Evolutionary conservation across 1,140 invertebrate genomes (phyloP), one percentile per base, ranked within the genome.

Genomic region (Neomicropteryx cornuta): DNA sequence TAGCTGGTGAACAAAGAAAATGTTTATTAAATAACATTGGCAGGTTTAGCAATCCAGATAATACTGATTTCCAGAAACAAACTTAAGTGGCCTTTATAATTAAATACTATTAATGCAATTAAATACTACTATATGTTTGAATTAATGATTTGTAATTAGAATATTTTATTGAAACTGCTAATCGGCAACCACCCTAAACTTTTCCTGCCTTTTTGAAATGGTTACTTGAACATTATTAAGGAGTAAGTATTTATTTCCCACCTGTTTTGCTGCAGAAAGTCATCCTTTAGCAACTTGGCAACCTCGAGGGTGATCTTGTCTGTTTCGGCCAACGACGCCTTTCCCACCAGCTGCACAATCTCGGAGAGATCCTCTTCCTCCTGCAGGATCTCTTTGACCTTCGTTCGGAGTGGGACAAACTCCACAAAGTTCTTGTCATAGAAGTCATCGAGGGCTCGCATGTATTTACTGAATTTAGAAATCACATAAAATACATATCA

Each of bases 301-400:
- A 99, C 92, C 73, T 99, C 97, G 21, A 99, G 73, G 0, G 95
- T 99, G 60, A 99, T 97, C 70, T 99, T 99, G 65, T 99, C 97
- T 16, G 89, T 86, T 73, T 99, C 97, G 5, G 96, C 96, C 18
- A 99, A 73, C 2, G 96, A 97, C 19, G 91, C 93, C 75, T 99
- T 99, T 66, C 97, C 97, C 46, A 99, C 97, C 43, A 99, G 70
- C 60, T 99, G 96, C 47, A 99, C 97, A 66, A 99, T 99, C 85
- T 99, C 97, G 11, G 95, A 96, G 45, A 99, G 69, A 72, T 99
- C 97, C 68, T 99, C 97, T 71, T 99, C 97, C 67, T 99, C 96
- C 68, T 99, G 92, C 13, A 98, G 74, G 58, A 97, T 97, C 67
- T 96, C 91, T 68, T 94, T 94, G 19, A 93, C 88, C 72, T 90